A percentile compares a stretch with the other conserved stretches of the same genome.
phyloP scores from a whole-genome alignment of 2,113 vertebrate species.

The Megalops atlanticus region DNA sequence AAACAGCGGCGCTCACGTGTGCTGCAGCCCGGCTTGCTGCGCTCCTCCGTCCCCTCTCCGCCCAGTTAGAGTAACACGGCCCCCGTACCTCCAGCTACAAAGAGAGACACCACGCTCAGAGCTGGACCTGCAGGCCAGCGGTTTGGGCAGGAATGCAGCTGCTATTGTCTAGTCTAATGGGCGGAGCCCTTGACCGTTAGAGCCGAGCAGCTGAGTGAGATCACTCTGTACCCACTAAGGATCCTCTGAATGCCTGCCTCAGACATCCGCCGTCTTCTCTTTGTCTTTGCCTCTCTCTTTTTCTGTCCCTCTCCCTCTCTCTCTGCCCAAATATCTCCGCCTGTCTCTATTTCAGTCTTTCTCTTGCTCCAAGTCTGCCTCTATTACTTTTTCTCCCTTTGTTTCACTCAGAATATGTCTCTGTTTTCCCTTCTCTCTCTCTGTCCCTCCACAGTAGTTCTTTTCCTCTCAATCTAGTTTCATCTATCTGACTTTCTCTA shows the following conservation, averaged over 20 bases:
- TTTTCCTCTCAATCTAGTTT: no score
- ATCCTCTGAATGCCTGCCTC: neutral
- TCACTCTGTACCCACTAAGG: neutral
- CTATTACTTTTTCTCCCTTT: neutral
- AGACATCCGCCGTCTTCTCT: neutral
- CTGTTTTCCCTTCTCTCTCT: no score
- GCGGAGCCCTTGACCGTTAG: neutral
- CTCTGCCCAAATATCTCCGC: no score
- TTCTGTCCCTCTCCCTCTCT: neutral
- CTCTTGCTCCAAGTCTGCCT: neutral
- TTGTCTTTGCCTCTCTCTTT: neutral
- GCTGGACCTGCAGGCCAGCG: neutral
- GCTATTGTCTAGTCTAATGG: conserved; percentile 2
- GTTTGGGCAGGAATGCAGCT: neutral
- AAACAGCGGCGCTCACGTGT: conserved; percentile 9
- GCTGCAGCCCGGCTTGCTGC: neutral
- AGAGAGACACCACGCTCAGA: neutral
- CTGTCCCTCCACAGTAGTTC: no score
- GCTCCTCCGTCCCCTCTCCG: neutral
- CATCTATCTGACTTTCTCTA: neutral
- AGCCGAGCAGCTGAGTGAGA: neutral
- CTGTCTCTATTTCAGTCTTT: no score
- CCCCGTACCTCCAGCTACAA: neutral
- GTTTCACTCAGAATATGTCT: no score
- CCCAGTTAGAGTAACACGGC: conserved; percentile 6